Base-by-base conservation (phyloP, 2,888 invertebrate species). In the Timema podura region DNA sequence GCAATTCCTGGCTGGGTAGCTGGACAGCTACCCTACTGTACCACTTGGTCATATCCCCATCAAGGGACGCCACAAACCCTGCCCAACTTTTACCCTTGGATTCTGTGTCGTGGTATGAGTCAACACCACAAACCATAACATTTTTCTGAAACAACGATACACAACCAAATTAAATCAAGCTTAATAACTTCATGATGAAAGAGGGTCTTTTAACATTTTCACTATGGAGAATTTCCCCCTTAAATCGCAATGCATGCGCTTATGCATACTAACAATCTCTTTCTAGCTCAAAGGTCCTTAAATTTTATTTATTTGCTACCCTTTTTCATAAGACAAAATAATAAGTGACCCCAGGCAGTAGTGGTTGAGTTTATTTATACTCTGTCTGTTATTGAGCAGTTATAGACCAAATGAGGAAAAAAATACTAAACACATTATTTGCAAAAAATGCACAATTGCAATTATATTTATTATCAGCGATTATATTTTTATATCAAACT, bases 81-180 rank as follows among this genome's bases (percentile, higher is more conserved):
- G 88, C 84, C 13, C 91, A 90, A 61, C 90, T 90, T 59, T 84
- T 84, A 13, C 85, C 84, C 76, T 86, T 86, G 72, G 85, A 83
- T 0, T 80, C 77, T 0, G 87, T 85, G 76, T 92, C 91, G 77
- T 96, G 96, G 79, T 91, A 95, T 0, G 91, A 88, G 78, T 97
- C 97, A 16, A 96, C 90, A 1, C 97, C 97, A 72, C 94, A 86
- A 1, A 96, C 87, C 96, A 96, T 95, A 49, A 88, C 87, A 5
- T 86, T 86, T 76, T 87, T 86, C 82, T 83, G 73, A 16, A 61
- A 61, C 15, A 16, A 30, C 16, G 3, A 61, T 10, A 6, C 30
- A 61, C 44, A 10, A 44, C 61, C 2, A 30, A 9, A 61, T 11
- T 16, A 61, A 6, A 30, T 3, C 8, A 65, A 7, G 45, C 64